These are phyloP conservation scores for Xylota sylvarum DNA, from an alignment of 2,888 invertebrate species.

Conservation along the genomic window DNA sequence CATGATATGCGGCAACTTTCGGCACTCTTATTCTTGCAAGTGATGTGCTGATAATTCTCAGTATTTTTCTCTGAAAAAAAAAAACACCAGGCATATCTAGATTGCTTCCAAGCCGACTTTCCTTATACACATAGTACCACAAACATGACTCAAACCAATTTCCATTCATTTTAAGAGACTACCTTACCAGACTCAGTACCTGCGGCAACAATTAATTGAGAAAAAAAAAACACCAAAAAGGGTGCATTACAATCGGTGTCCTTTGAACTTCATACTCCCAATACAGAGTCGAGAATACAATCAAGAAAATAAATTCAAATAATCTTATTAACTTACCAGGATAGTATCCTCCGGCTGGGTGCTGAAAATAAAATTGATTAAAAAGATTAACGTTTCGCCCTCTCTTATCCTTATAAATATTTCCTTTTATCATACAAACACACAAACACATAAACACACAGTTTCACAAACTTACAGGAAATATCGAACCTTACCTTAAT, in stretches of 20 bases:
- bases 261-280: background rate
- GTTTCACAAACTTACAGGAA: background rate
- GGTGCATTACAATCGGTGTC: background rate
- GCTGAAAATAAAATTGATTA: slow-evolving; percentile 72
- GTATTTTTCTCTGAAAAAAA: no score
- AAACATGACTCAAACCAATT: no score
- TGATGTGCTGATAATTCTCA: no score
- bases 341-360: slow-evolving; percentile 78
- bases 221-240: background rate
- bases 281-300: slow-evolving; percentile 1
- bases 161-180: no score
- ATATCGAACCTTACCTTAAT: slow-evolving; percentile 81
- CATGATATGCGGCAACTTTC: no score
- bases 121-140: no score
- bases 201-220: background rate
- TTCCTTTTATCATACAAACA: slow-evolving; percentile 2
- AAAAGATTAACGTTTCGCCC: slow-evolving; percentile 35
- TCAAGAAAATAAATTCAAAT: background rate
- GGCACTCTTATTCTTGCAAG: no score
- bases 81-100: no score
- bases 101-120: no score
- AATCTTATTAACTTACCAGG: slow-evolving; percentile 78
- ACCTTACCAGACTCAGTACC: no score
- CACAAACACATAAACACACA: background rate
- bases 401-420: background rate